Evolutionary conservation across 2,113 vertebrate species (phyloP), one percentile per base, ranked within the genome.

Genomic region (Chrysemys picta): DNA sequence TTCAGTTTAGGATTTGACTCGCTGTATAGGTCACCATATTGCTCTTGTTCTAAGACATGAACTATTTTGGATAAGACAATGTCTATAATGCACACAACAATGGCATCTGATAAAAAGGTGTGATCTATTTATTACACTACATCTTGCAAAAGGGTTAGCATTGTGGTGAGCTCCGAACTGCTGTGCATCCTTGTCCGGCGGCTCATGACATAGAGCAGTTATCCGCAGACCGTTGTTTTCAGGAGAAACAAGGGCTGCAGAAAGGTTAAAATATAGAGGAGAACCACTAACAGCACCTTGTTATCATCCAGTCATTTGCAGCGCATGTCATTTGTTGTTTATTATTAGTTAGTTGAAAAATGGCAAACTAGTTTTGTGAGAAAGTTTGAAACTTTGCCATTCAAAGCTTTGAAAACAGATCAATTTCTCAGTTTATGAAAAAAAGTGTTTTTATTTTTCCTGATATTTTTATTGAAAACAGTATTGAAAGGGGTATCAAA

Each of bases 131-230:
- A 72, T 38, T n/a, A 38, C 56, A 42, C 10, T 24, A 11, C 72
- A 35, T n/a, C 35, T 69, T 76, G 72, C 24, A 76, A 38, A 24
- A 17, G 38, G 10, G 12, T 45, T 38, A 25, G 10, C 10, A 6
- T 75, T 38, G 10, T 42, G 38, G 38, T 11, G 38, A 75, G 5
- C 38, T 75, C 21, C 25, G 31, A 65, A 16, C 19, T 65, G 62
- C 62, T 3, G 2, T 16, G 31, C 2, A 35, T 35, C 24, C 29
- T 35, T n/a, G 53, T 69, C 22, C 2, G 59, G 5, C 3, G 4
- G 5, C 5, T 5, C 3, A 21, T 0, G 0, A 8, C 0, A 2
- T 31, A 13, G n/a, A 24, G 21, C 78, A 31, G 42, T 45, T 45
- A 76, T 76, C n/a, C 21, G 4, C 22, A n/a, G 22, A 54, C 13